A percentile compares a stretch with the other conserved stretches of the same genome.
These are phyloP conservation scores for Orchesellides sinensis DNA, from an alignment of 2,888 invertebrate species.

Conservation along the genomic window DNA sequence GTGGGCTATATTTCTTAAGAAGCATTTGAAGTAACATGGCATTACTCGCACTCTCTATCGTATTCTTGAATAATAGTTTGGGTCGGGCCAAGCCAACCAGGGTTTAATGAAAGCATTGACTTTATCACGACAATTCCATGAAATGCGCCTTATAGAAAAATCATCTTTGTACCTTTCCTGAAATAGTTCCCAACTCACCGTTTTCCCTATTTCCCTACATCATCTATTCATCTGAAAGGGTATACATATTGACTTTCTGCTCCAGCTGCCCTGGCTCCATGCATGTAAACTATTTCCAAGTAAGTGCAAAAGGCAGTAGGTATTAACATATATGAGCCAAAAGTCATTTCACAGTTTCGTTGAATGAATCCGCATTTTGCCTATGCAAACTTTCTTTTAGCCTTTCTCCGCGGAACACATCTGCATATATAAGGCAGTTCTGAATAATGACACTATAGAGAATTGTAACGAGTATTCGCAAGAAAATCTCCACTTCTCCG, in stretches of 20 bases:
- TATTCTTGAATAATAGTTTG: no score
- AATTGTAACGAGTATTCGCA: slow-evolving; percentile 28
- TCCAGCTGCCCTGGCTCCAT: neutral
- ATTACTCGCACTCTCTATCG: no score
- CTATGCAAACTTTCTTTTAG: neutral
- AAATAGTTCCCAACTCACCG: slow-evolving; percentile 6
- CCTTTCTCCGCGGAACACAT: neutral
- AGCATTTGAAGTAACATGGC: no score
- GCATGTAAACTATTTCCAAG: neutral
- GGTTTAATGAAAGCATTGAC: slow-evolving; percentile 6
- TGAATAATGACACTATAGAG: slow-evolving; percentile 36
- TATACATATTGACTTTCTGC: slow-evolving; percentile 30
- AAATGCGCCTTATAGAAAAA: no score
- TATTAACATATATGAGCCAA: neutral
- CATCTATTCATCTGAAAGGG: slow-evolving; percentile 25
- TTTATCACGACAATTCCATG: neutral
- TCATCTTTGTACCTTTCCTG: no score
- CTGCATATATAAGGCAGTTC: neutral
- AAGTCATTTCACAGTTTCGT: neutral
- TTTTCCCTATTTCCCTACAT: neutral
- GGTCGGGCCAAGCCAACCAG: no score
- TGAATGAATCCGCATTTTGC: slow-evolving; percentile 15
- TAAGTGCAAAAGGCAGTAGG: neutral
- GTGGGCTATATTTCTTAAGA: no score
- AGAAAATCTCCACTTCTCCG: slow-evolving; percentile 22